These are phyloP conservation scores for Epinephelus malabaricus DNA, from an alignment of 2,797 vertebrate species.

Conservation along the genomic window DNA sequence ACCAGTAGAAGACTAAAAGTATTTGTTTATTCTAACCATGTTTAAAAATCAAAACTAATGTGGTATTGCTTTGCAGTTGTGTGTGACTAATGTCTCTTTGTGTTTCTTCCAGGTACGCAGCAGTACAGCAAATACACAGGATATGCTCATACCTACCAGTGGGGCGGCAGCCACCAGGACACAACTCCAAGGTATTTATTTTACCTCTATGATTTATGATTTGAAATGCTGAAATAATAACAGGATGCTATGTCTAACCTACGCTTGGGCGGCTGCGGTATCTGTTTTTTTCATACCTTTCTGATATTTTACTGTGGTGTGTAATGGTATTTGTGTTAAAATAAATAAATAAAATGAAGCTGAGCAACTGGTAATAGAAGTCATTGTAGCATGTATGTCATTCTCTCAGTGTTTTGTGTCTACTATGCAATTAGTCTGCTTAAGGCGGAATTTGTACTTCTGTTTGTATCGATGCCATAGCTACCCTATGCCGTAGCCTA, in stretches of 20 bases:
- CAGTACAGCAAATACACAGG: conserved; percentile 84
- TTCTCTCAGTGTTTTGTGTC: too few species aligned
- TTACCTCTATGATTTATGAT: not conserved
- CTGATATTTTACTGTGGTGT: too few species aligned
- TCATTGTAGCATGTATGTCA: too few species aligned
- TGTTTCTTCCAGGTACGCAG: conserved; percentile 88
- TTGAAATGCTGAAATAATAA: not conserved
- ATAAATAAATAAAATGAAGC: too few species aligned
- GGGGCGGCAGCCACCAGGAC: conserved; percentile 71
- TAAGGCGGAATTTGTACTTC: too few species aligned
- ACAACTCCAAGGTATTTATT: conserved; percentile 72
- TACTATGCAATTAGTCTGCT: too few species aligned
- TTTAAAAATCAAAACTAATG: conserved; percentile 2
- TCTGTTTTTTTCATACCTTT: too few species aligned
- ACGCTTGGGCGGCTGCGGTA: not conserved
- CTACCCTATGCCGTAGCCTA: too few species aligned
- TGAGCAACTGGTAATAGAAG: too few species aligned
- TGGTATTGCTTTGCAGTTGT: conserved; percentile 2
- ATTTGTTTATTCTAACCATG: not conserved
- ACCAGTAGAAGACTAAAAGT: too few species aligned
- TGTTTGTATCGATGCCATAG: too few species aligned
- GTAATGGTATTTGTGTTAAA: too few species aligned
- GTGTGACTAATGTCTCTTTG: conserved; percentile 14
- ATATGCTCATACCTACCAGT: conserved; percentile 81
- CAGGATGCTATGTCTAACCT: not conserved